Conservation (phyloP, 2,888 invertebrate genomes). For the Carcina quercana region DNA sequence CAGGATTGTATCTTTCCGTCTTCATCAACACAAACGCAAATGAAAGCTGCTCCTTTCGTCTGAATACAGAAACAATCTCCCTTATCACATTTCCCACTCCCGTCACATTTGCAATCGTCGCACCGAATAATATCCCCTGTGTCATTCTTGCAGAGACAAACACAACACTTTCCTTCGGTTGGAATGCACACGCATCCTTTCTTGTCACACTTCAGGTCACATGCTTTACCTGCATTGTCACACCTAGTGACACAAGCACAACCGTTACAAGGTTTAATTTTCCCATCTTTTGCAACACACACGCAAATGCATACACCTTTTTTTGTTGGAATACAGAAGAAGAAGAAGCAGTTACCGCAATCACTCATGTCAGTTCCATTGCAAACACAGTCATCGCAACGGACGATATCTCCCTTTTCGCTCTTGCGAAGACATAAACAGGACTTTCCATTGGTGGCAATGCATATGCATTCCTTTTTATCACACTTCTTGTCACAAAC, state of each 20-base stretch:
- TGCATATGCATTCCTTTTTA: slow-evolving; percentile 20
- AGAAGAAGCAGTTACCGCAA: no score
- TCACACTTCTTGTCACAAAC: slow-evolving; percentile 7
- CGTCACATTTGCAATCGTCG: slow-evolving; percentile 22
- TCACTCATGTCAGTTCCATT: no score
- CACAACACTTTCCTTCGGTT: slow-evolving; percentile 14
- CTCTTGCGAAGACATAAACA: slow-evolving; percentile 24
- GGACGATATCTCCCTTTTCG: slow-evolving; percentile 17
- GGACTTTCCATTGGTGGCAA: slow-evolving; percentile 18
- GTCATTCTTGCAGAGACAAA: slow-evolving; percentile 16
- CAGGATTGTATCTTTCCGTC: slow-evolving; percentile 4
- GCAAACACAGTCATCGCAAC: slow-evolving; percentile 30
- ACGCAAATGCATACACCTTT: slow-evolving; percentile 25
- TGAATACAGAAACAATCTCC: slow-evolving; percentile 11
- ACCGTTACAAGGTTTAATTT: slow-evolving; percentile 22
- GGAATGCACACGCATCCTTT: slow-evolving; percentile 14
- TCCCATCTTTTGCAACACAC: slow-evolving; percentile 22
- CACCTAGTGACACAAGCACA: slow-evolving; percentile 17
- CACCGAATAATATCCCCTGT: slow-evolving; percentile 14
- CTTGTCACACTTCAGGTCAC: slow-evolving; percentile 10
- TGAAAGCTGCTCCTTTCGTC: slow-evolving; percentile 13
- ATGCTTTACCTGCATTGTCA: slow-evolving; percentile 1
- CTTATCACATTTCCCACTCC: slow-evolving; percentile 19
- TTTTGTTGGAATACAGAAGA: slow-evolving; percentile 29
- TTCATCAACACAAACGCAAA: slow-evolving; percentile 16